Conservation (phyloP, 1,140 invertebrate species). For the Leptopilina clavipes region DNA sequence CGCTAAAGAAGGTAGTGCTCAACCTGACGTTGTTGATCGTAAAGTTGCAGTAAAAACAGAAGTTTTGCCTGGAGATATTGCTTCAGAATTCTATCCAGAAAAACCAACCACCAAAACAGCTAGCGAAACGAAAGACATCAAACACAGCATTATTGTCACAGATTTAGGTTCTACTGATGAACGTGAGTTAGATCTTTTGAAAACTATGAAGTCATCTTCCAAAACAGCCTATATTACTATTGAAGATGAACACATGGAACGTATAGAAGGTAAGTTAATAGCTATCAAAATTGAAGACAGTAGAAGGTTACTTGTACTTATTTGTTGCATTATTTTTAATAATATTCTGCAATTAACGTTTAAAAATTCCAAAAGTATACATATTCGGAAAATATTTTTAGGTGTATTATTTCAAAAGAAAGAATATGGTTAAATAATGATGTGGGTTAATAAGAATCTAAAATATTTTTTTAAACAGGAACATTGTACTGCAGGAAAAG, state of each 20-base stretch:
- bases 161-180: constrained; percentile 72
- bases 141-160: constrained; percentile 75
- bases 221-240: constrained; percentile 62
- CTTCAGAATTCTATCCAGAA: constrained; percentile 63
- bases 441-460: too few relatives aligned
- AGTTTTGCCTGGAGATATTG: constrained; percentile 62
- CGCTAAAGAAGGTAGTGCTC: constrained; percentile 68
- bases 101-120: constrained; percentile 63
- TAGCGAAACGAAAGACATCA: constrained; percentile 65
- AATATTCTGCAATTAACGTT: not conserved
- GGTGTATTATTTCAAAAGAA: too few relatives aligned
- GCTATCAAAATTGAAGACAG: constrained; percentile 11
- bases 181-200: constrained; percentile 71
- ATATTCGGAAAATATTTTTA: too few relatives aligned
- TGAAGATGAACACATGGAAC: constrained; percentile 68
- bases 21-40: constrained; percentile 65
- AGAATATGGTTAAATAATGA: too few relatives aligned
- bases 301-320: not conserved
- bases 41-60: constrained; percentile 69
- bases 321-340: not conserved
- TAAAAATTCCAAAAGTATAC: not conserved
- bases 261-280: constrained; percentile 75
- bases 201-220: constrained; percentile 64
- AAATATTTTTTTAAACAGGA: too few relatives aligned
- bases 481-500: too few relatives aligned